Percentiles rank a stretch among this genome's conserved stretches.
Evolutionary conservation across 35 echinoderm and acorn worm genomes (phyloP).

Genomic region (Lytechinus variegatus): DNA sequence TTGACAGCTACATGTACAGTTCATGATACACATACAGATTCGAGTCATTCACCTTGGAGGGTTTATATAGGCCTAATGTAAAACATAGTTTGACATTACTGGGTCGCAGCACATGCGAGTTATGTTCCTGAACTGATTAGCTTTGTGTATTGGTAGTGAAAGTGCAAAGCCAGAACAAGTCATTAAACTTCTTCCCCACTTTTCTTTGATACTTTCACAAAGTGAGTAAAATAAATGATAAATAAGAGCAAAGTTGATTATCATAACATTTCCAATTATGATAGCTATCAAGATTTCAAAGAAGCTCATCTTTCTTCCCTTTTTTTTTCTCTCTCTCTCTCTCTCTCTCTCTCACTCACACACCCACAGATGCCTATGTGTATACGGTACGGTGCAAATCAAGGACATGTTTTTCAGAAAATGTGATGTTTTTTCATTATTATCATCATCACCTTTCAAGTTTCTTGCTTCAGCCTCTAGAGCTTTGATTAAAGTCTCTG

Average conservation of each 20-base stretch:
- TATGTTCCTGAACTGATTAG: neutral
- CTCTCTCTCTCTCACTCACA: too few relatives aligned
- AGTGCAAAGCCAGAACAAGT: too few relatives aligned
- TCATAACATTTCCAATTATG: too few relatives aligned
- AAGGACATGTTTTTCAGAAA: neutral
- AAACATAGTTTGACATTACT: neutral
- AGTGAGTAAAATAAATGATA: too few relatives aligned
- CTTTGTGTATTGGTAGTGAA: too few relatives aligned
- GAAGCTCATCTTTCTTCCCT: too few relatives aligned
- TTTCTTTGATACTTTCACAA: too few relatives aligned
- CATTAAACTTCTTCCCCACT: too few relatives aligned
- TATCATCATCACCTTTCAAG: neutral
- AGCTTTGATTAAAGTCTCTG: constrained; percentile 45
- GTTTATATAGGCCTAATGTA: neutral
- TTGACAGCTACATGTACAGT: neutral
- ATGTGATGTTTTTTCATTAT: neutral
- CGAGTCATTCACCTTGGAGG: neutral
- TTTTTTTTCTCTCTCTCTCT: too few relatives aligned
- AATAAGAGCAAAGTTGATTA: too few relatives aligned
- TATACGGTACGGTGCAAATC: neutral
- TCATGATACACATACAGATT: neutral
- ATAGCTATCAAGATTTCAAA: too few relatives aligned
- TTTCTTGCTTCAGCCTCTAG: constrained; percentile 7
- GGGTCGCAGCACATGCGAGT: neutral
- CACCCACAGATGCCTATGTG: neutral